Evolutionary conservation across 1,140 invertebrate species (phyloP).

Genomic region (Rhyzopertha dominica): DNA sequence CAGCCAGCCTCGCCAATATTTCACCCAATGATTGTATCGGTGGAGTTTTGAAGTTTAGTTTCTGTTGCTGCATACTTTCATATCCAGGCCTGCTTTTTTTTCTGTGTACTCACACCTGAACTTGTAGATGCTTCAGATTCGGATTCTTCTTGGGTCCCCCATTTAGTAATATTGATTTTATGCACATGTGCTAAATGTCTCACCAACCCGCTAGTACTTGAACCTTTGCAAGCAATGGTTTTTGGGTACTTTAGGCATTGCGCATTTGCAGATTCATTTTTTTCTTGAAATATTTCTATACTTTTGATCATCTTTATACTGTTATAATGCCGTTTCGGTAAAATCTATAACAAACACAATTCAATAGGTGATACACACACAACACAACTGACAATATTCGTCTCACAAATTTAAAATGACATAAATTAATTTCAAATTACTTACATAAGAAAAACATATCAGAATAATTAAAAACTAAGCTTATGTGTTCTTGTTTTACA

Average conservation of each 20-base stretch:
- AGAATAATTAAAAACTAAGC: too few species aligned
- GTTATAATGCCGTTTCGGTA: too few species aligned
- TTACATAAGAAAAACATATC: too few species aligned
- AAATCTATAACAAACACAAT: too few species aligned
- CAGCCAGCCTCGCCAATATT: slow-evolving; percentile 1
- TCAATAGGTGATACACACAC: too few species aligned
- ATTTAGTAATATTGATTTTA: slow-evolving; percentile 2
- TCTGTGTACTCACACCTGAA: slow-evolving; percentile 1
- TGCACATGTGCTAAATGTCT: slow-evolving; percentile 2
- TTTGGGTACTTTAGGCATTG: slow-evolving; percentile 1
- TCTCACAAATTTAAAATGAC: too few species aligned
- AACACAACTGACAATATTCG: too few species aligned
- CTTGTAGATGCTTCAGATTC: slow-evolving; percentile 1
- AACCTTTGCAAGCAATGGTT: slow-evolving; percentile 1
- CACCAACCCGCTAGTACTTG: slow-evolving; percentile 1
- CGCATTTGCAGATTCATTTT: not conserved
- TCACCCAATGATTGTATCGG: slow-evolving; percentile 2
- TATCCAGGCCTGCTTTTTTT: slow-evolving; percentile 1
- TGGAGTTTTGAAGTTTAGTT: slow-evolving; percentile 2
- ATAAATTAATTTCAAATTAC: too few species aligned
- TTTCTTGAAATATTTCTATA: too few species aligned
- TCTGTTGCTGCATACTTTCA: slow-evolving; percentile 2
- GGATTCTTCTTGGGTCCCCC: not conserved
- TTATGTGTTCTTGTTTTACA: too few species aligned
- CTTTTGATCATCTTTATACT: too few species aligned